Evolutionary conservation across 2,113 vertebrate genomes (phyloP), one percentile per base, ranked within the genome.

Genomic region (Gobio gobio): DNA sequence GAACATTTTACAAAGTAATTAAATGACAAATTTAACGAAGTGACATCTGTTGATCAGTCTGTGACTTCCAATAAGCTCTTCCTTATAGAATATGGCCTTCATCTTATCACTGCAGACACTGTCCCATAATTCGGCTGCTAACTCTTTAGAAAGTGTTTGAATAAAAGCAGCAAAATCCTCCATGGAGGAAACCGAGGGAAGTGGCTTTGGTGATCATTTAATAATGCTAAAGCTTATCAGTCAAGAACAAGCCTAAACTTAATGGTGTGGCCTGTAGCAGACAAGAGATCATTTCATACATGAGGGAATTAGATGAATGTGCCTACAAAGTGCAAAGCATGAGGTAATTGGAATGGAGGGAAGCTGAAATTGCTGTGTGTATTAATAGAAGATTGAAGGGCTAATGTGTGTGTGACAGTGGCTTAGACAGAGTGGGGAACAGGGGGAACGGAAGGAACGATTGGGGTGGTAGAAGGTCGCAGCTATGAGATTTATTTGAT

Each of bases 271-370:
- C 64, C 47, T 58, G 43, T 70, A 72, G 80, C 78, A 75, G 64
- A 40, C 36, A 80, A 68, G 78, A 88, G 82, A 86, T 75, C 40
- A 84, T 84, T 88, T 88, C 78, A 88, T 86, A 82, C 78, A 82
- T 79, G 81, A 84, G 68, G 78, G 85, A 90, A 77, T 83, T 85
- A 89, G 82, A 90, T 86, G 79, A 89, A 87, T 88, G 66, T 56
- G 77, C 58, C 64, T 85, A 89, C 80, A 89, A 90, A 85, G 78
- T 89, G 61, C 84, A 64, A 89, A 66, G 70, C 47, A 76, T 33
- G 81, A 83, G 51, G 73, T 85, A 84, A 86, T 78, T 49, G 72
- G 64, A 82, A 86, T 59, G 74, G 73, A 74, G 63, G 78, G 29
- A 76, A 76, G 47, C 78, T 85, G 77, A 86, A 83, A 84, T 80